Conservation (phyloP, 1,140 invertebrate species). For the Vollenhovia emeryi region DNA sequence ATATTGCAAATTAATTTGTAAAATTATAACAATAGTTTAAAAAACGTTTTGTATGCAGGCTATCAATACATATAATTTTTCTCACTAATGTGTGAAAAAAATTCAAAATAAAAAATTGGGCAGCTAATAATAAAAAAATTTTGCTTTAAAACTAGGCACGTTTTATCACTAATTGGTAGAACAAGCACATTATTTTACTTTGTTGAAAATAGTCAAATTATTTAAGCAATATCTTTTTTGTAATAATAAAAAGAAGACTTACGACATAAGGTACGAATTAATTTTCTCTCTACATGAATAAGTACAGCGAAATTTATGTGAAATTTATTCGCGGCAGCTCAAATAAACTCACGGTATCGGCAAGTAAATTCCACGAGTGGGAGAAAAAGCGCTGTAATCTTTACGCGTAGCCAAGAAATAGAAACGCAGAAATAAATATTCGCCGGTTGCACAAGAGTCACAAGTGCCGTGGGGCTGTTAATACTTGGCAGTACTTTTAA, state of each 20-base stretch:
- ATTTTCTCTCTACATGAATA: not conserved
- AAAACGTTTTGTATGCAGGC: too few species aligned
- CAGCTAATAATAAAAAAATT: too few species aligned
- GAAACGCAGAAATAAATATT: slow-evolving; percentile 26
- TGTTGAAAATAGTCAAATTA: not conserved
- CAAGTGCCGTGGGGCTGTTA: not conserved
- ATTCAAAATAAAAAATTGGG: too few species aligned
- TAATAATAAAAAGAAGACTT: not conserved
- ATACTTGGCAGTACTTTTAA: slow-evolving; percentile 20
- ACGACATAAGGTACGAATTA: not conserved
- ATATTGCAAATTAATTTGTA: too few species aligned
- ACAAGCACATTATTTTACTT: too few species aligned
- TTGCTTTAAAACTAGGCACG: too few species aligned
- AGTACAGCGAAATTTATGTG: not conserved
- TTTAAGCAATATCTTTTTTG: not conserved
- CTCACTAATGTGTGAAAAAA: too few species aligned
- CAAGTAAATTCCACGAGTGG: not conserved
- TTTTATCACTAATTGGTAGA: too few species aligned
- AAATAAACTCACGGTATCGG: slow-evolving; percentile 3
- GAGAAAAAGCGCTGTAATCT: slow-evolving; percentile 1
- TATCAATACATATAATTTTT: too few species aligned
- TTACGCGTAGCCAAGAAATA: slow-evolving; percentile 11
- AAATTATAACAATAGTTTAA: too few species aligned
- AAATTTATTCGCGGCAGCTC: not conserved
- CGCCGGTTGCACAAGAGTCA: not conserved